Evolutionary conservation across 2,888 invertebrate genomes (phyloP), one percentile per base, ranked within the genome.

Genomic region (Cephonodes hylas): DNA sequence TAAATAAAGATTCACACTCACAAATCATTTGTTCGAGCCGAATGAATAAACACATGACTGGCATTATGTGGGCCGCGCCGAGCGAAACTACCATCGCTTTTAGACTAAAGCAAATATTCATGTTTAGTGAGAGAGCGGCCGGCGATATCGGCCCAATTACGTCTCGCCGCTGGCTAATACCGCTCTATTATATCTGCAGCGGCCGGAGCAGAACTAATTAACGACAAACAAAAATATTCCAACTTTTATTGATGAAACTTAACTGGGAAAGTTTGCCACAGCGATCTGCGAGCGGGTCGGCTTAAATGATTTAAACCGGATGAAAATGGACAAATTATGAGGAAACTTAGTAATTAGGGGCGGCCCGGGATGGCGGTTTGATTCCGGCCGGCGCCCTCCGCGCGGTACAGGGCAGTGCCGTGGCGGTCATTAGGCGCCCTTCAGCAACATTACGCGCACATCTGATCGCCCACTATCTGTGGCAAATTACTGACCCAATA

Each of bases 1-100:
- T 53, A 53, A 53, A 53, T 53, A 53, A 53, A 53, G 53, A 53
- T 53, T 53, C 53, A 53, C 53, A 53, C 53, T 53, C 53, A 53
- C 53, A 31, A 53, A 53, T 53, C 53, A 53, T 53, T 53, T 48
- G 53, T 5, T 53, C 53, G 18, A 31, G 53, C 53, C 10, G 53
- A 53, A 53, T 31, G 53, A 53, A 53, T 31, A 53, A 53, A 53
- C 18, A 53, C 53, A 53, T 53, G 53, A 53, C 13, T 53, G 53
- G 53, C 53, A 18, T 53, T 53, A 31, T 31, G 27, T 18, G 10
- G 4, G 23, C n/a, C 53, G 27, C 10, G 25, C 7, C 27, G 15
- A 34, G 34, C 53, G 2, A 8, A 23, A 13, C 53, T 15, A 7
- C 10, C 7, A 53, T 31, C 31, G 18, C 53, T 53, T 31, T 53